Base-by-base conservation (phyloP, 2,797 vertebrate species). In the Buceros bicornis region DNA sequence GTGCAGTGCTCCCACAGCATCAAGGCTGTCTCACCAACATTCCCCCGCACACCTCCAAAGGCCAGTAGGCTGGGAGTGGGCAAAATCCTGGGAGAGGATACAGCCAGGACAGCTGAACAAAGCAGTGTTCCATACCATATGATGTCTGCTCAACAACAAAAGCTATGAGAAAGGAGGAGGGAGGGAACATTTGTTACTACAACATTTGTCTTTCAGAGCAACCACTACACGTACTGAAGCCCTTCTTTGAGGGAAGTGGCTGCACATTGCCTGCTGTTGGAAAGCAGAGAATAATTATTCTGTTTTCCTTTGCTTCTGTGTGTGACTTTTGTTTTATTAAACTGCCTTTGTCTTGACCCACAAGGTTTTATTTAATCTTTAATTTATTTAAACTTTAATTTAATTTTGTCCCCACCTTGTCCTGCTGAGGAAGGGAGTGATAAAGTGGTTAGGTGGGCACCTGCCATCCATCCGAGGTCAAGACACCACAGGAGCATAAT, bases 31-130 rank as follows among this genome's bases (percentile, higher is more conserved):
- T 25, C 18, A 18, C 62, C 45, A 50, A 2, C 31, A 6, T 28
- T 16, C 5, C 12, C 4, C 3, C 16, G 11, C 57, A 40, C 37
- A 40, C 37, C 37, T 40, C 21, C 48, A 48, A 48, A 48, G 79
- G 1, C 17, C 0, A 2, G 2, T 13, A 26, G 16, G 33, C 40
- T 69, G 43, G 9, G 54, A 3, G 28, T 53, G 43, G 61, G 26
- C 22, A 48, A 28, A 24, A 3, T 35, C 35, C 6, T 87, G 51
- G 33, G 9, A 33, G 5, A 35, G 33, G 37, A 13, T 66, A 26
- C 6, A 54, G 67, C 33, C 56, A 64, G 60, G 60, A 25, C 56
- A 83, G 45, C 72, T 70, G 73, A 25, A 26, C 33, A 40, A 54
- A 60, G 57, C 35, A 25, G 4, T 35, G 5, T 29, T 54, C 42